Percentiles rank a stretch among this genome's conserved stretches.
Conservation (phyloP, 2,797 vertebrate genomes). For the Tadarida brasiliensis region DNA sequence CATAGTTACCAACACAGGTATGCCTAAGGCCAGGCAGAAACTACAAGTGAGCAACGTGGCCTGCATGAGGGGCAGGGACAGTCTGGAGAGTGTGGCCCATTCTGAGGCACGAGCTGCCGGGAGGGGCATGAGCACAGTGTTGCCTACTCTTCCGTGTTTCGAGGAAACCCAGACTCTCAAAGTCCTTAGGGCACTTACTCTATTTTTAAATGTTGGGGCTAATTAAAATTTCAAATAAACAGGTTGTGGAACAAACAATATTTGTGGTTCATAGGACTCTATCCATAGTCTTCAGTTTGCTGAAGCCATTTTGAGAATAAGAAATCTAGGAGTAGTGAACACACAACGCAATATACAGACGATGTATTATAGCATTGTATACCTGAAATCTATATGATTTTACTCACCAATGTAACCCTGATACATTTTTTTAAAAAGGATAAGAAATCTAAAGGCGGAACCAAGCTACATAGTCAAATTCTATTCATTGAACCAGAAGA, state of each 20-base stretch:
- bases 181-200: background rate
- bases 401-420: too few relatives aligned
- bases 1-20: background rate
- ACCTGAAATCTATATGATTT: too few relatives aligned
- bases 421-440: background rate
- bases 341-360: too few relatives aligned
- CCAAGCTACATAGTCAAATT: background rate
- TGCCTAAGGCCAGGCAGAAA: background rate
- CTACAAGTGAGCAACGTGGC: background rate
- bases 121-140: background rate
- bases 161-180: background rate
- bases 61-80: accelerated
- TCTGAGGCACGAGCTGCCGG: background rate
- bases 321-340: background rate
- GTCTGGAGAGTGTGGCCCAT: background rate
- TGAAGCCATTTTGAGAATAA: background rate
- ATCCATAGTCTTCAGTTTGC: background rate
- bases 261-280: background rate
- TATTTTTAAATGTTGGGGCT: background rate
- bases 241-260: background rate
- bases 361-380: too few relatives aligned
- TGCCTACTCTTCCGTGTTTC: background rate
- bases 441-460: background rate
- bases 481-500: background rate
- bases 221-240: background rate